Base-by-base conservation (phyloP, 2,797 vertebrate species). In the Anguilla pacifica region DNA sequence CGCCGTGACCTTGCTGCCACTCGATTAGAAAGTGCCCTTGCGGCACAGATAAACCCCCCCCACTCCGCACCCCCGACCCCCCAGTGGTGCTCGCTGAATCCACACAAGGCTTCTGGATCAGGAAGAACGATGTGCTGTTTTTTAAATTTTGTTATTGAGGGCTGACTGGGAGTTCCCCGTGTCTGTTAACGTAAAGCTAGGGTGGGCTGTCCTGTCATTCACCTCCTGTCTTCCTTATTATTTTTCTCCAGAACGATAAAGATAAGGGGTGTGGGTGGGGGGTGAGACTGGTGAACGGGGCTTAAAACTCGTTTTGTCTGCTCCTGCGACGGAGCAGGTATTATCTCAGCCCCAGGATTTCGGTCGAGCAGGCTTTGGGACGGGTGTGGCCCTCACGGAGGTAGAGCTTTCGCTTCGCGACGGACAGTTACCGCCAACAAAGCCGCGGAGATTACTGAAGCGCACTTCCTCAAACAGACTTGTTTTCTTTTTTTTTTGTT, bases 391-490 rank as follows among this genome's bases (percentile, higher is more conserved):
- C 49, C 4, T 2, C 2, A 51, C 49, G 49, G 6, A 87, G 77
- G 59, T 86, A 88, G 72, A 51, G 53, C 25, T 87, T 84, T 79
- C 31, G 89, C 88, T 86, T 0, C 87, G 72, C 31, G 89, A 91
- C 85, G 85, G 87, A 85, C 88, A 88, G 89, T 93, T 86, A 91
- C 85, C 87, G n/a, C 22, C 88, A n/a, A 81, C 79, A 59, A 89
- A 64, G 57, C 87, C 39, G 89, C 77, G 87, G 67, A 86, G 86
- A 86, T 89, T 90, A 88, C 28, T 84, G 70, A 91, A 82, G 84
- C 88, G 67, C 86, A 79, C 22, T 64, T 46, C 87, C 88, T 87
- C 85, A 86, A 86, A 89, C 39, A 1, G 19, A 39, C 87, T 88
- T 91, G 84, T 51, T 72, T 49, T 19, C 39, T 87, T 59, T 64